phyloP scores from a whole-genome alignment of 2,113 vertebrate species.

The Silurus asotus region DNA sequence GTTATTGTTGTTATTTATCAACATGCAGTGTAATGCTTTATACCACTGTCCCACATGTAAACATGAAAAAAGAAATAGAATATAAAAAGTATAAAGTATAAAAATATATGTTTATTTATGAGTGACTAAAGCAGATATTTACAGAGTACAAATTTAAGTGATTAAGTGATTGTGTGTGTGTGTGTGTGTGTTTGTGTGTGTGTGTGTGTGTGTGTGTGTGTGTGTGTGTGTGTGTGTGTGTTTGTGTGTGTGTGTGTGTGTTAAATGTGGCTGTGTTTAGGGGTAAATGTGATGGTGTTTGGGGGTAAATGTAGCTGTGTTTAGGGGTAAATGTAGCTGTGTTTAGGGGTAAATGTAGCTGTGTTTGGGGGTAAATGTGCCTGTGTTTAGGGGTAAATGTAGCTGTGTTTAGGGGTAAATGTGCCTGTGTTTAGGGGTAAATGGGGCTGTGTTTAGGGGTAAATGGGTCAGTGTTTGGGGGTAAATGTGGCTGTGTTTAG shows the following conservation, averaged over 20 bases:
- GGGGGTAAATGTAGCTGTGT: not conserved
- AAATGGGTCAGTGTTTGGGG: not conserved
- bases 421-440: not conserved
- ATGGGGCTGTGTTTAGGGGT: not conserved
- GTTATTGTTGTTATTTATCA: too few species aligned
- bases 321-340: not conserved
- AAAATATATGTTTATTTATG: too few species aligned
- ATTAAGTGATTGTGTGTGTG: not conserved
- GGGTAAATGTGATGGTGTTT: not conserved
- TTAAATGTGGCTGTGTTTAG: not conserved
- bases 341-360: too few species aligned
- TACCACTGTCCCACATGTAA: too few species aligned
- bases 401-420: not conserved
- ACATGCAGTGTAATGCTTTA: too few species aligned
- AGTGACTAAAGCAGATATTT: too few species aligned
- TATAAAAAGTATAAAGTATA: too few species aligned
- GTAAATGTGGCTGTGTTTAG: not conserved
- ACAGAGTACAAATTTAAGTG: too few species aligned
- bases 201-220: not conserved
- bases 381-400: not conserved
- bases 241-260: not conserved
- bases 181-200: not conserved
- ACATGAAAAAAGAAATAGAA: too few species aligned
- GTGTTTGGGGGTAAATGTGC: not conserved
- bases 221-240: not conserved